phyloP scores from a whole-genome alignment of 2,113 vertebrate species.

The Equus przewalskii region DNA sequence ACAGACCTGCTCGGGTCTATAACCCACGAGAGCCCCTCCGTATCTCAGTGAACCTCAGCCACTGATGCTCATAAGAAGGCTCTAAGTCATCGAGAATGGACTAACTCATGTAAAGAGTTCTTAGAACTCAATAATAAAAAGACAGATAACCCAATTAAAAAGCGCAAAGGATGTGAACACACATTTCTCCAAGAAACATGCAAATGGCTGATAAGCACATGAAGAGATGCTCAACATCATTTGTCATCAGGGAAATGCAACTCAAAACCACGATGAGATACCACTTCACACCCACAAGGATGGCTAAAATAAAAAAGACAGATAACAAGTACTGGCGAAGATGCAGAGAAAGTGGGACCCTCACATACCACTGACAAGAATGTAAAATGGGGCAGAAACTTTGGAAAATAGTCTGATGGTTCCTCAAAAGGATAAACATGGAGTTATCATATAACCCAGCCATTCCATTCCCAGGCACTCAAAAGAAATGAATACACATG shows the following conservation, averaged over 20 bases:
- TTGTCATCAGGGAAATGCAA: conserved; percentile 25
- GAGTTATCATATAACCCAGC: not conserved
- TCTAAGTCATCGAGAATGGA: not conserved
- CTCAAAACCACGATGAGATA: not conserved
- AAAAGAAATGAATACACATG: not conserved
- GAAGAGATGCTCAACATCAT: not conserved
- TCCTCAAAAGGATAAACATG: not conserved
- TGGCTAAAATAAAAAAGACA: not conserved
- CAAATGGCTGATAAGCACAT: not conserved
- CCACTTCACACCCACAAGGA: not conserved
- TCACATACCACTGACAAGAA: not conserved
- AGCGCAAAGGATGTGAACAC: not conserved
- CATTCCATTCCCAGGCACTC: not conserved
- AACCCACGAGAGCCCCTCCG: not conserved
- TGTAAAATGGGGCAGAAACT: not conserved
- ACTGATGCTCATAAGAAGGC: not conserved
- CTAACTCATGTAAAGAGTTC: not conserved
- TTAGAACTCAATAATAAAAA: conserved; percentile 20
- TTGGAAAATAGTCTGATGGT: not conserved
- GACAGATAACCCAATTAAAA: not conserved
- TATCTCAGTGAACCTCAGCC: not conserved
- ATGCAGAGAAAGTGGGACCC: not conserved
- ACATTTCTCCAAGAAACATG: not conserved
- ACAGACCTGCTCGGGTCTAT: not conserved
- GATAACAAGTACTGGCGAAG: not conserved